These are phyloP conservation scores for Crotalus horridus DNA, from an alignment of 2,113 vertebrate genomes.

Conservation along the genomic window DNA sequence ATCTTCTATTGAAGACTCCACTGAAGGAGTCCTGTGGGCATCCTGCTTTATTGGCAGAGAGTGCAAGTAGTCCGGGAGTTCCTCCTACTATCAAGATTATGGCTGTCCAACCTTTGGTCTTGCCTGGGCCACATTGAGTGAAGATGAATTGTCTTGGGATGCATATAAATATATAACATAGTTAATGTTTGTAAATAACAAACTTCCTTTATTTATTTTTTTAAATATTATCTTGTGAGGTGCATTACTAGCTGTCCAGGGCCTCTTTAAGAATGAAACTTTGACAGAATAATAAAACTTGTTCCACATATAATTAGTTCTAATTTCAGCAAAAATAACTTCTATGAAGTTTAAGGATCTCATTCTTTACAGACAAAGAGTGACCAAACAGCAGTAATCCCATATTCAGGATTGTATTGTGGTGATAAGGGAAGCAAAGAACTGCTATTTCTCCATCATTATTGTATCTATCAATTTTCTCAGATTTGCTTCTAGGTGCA, in stretches of 20 bases:
- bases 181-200: neutral
- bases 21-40: neutral
- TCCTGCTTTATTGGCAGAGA: neutral
- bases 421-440: neutral
- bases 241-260: neutral
- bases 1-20: neutral
- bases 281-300: neutral
- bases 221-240: neutral
- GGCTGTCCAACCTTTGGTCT: neutral
- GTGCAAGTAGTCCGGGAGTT: neutral
- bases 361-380: neutral
- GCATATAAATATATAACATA: neutral
- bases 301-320: neutral
- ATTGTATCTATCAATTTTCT: neutral
- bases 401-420: neutral
- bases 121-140: neutral
- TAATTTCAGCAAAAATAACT: neutral
- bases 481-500: neutral
- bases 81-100: neutral
- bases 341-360: neutral
- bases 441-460: neutral
- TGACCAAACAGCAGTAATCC: neutral
- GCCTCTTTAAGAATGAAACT: neutral
- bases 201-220: neutral
- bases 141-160: neutral